Base-by-base conservation (phyloP, 2,888 invertebrate species). In the Anagyrus pseudococci region DNA sequence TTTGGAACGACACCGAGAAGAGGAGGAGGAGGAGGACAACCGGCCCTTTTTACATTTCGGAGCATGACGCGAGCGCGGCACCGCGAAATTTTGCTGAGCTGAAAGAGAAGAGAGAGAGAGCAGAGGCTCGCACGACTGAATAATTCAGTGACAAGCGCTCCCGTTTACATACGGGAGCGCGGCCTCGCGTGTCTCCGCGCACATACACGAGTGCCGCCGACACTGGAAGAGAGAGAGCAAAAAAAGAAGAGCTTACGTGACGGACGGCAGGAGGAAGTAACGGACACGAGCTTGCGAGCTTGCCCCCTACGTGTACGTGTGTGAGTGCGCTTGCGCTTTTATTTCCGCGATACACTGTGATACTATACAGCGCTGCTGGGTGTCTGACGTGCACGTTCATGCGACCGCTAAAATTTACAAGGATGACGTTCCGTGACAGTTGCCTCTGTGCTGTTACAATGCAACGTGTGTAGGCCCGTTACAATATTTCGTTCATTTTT, bases 141-240 rank as follows among this genome's bases (percentile, higher is more conserved):
- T 66, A 56, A 66, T 66, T 66, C 41, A 66, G 66, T 66, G 66
- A 66, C 66, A 62, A 59, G 62, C 43, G 19, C 20, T 13, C 43
- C 17, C 33, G 33, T n/a, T 10, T 26, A 13, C 40, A 7, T 17
- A 26, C 22, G 23, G 2, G 8, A 13, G 3, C 29, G 59, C 40
- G 54, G 54, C 19, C 57, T 63, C 66, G 62, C 62, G 62, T 59
- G 62, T 66, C 62, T 56, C 59, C 48, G 10, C 8, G 23, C 29
- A 43, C 37, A 29, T 40, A 19, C 17, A 19, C 13, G 20, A 20
- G 48, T 23, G 60, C 22, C 10, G 25, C 19, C 7, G n/a, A 23
- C 25, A 53, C 29, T 41, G 22, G 44, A 41, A 20, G 15, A 43
- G 23, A 47, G 20, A 22, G 20, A 29, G n/a, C 13, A n/a, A 19